Conservation (phyloP, 1,140 invertebrate species). For the Propsilocerus akamusi region DNA sequence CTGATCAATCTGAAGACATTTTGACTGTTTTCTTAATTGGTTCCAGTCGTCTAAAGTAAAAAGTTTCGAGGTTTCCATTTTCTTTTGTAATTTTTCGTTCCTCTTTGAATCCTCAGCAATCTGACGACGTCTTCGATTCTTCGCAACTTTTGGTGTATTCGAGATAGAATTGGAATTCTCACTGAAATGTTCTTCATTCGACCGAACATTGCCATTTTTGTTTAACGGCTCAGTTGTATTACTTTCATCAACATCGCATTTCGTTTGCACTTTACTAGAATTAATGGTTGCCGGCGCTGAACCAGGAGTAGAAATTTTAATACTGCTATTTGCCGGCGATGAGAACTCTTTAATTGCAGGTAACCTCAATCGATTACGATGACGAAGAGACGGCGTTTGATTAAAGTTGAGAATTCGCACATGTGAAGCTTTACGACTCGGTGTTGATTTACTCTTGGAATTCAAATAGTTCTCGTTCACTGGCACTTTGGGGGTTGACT, state of each 20-base stretch:
- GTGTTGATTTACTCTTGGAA: not conserved
- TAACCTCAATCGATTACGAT: no score
- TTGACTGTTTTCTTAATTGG: no score
- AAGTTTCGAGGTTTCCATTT: no score
- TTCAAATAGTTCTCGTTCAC: not conserved
- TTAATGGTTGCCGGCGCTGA: not conserved
- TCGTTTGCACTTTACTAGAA: no score
- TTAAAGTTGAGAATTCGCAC: not conserved
- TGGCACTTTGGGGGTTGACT: not conserved
- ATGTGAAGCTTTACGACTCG: not conserved
- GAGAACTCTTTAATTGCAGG: not conserved
- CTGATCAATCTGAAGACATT: no score
- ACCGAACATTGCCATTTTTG: not conserved
- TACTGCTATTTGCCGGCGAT: not conserved
- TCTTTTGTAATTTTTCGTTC: no score
- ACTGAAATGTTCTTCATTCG: slow-evolving; percentile 1
- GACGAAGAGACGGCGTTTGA: not conserved
- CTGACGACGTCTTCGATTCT: not conserved
- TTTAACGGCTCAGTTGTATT: no score
- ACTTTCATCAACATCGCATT: no score
- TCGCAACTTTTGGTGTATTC: not conserved
- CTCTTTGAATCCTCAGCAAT: no score
- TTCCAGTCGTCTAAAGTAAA: no score
- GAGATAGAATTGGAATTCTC: not conserved
- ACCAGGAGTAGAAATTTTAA: not conserved